These are phyloP conservation scores for Haemorhous mexicanus DNA, from an alignment of 2,113 vertebrate genomes.

Conservation along the genomic window DNA sequence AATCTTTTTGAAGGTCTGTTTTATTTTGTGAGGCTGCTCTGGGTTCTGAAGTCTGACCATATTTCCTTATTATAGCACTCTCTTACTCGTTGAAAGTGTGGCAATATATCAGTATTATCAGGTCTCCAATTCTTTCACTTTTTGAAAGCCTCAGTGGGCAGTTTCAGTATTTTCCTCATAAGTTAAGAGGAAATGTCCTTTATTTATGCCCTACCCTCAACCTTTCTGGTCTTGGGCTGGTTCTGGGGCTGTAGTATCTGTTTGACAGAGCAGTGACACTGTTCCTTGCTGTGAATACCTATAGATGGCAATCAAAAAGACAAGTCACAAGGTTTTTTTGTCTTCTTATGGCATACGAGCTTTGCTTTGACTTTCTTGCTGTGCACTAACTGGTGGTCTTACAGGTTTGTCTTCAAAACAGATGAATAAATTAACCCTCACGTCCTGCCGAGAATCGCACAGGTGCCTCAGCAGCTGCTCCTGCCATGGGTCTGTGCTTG, in stretches of 20 bases:
- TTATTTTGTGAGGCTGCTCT: background rate
- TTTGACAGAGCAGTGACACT: background rate
- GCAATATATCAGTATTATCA: background rate
- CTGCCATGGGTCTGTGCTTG: background rate
- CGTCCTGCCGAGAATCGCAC: accelerated
- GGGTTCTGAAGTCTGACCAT: background rate
- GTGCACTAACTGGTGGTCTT: background rate
- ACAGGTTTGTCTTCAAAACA: background rate
- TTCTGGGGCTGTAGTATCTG: background rate
- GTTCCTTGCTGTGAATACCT: accelerated
- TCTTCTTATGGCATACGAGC: background rate
- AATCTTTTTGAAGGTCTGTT: background rate
- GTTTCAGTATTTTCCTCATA: background rate
- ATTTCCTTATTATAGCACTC: background rate
- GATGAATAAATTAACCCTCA: background rate
- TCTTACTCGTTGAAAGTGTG: background rate
- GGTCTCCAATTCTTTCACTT: background rate
- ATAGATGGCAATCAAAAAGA: background rate
- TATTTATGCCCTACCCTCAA: background rate
- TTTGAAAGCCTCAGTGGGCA: background rate
- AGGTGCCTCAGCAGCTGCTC: background rate
- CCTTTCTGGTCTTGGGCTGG: background rate
- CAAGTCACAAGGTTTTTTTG: background rate
- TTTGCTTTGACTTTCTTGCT: background rate
- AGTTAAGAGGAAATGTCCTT: background rate